These are phyloP conservation scores for Drosophila diplacantha DNA, from an alignment of 2,888 invertebrate genomes.

Conservation along the genomic window DNA sequence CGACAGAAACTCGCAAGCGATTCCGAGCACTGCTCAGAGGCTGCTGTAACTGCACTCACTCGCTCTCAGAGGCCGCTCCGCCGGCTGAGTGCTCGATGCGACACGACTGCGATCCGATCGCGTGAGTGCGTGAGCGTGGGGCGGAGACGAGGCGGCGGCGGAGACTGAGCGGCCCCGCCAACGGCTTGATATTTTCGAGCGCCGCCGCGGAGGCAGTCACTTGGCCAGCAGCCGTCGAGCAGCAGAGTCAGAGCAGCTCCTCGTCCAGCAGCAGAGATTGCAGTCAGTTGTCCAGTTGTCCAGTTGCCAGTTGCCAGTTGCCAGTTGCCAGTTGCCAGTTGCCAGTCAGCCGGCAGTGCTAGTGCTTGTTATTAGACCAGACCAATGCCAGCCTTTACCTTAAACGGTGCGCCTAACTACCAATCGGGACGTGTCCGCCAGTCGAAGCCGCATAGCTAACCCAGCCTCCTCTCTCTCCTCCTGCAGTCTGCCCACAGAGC, in stretches of 20 bases:
- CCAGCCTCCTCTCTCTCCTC: background rate
- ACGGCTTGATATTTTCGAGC: constrained; percentile 36
- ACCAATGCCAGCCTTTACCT: constrained; percentile 36
- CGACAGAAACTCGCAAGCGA: constrained; percentile 9
- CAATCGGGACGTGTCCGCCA: background rate
- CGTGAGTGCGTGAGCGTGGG: constrained; percentile 17
- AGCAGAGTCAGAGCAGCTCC: constrained; percentile 16
- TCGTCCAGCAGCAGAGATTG: background rate
- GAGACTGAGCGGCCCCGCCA: constrained; percentile 32
- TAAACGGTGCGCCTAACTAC: constrained; percentile 29
- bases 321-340: too few relatives aligned
- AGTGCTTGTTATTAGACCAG: constrained; percentile 12
- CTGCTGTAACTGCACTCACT: constrained; percentile 29
- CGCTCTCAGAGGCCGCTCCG: constrained; percentile 24
- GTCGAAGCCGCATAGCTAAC: background rate
- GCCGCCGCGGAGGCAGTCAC: constrained; percentile 37
- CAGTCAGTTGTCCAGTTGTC: background rate
- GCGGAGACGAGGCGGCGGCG: background rate
- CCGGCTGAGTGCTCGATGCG: constrained; percentile 35
- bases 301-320: too few relatives aligned
- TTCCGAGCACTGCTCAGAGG: constrained; percentile 5
- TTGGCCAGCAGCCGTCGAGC: constrained; percentile 41
- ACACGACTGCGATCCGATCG: background rate
- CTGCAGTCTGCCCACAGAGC: constrained; percentile 6
- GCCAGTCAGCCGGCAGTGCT: constrained; percentile 7